A percentile compares a stretch with the other conserved stretches of the same genome.
Evolutionary conservation across 2,888 invertebrate species (phyloP).

Genomic region (Cepaea hortensis): DNA sequence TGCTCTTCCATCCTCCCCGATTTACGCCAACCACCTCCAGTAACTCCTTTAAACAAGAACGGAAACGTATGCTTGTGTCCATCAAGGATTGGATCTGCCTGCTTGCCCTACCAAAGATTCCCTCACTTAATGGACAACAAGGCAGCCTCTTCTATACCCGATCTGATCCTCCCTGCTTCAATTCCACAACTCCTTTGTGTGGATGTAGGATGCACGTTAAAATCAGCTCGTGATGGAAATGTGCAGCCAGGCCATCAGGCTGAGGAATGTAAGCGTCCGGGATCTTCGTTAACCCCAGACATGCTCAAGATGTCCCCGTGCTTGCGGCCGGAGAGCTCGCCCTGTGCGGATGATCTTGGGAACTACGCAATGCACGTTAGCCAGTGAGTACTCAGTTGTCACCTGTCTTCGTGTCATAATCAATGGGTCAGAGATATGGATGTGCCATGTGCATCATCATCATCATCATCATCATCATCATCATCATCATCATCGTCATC

Average conservation of each 20-base stretch:
- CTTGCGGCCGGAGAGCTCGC: constrained; percentile 33
- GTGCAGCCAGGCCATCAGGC: not conserved
- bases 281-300: not conserved
- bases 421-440: too few species aligned
- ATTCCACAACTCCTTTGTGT: not conserved
- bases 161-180: not conserved
- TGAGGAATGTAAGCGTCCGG: not conserved
- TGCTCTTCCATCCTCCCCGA: not conserved
- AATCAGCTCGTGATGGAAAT: not conserved
- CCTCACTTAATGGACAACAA: not conserved
- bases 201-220: not conserved
- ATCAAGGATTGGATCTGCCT: too few species aligned
- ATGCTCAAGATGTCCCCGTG: constrained; percentile 45
- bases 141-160: not conserved
- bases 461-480: not conserved
- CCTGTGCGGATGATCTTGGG: constrained; percentile 46
- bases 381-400: constrained; percentile 40
- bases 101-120: not conserved
- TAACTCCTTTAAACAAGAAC: not conserved
- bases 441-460: too few species aligned
- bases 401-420: not conserved
- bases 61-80: not conserved
- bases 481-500: constrained; percentile 2
- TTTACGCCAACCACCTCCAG: constrained; percentile 14
- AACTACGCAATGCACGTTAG: constrained; percentile 49